These are phyloP conservation scores for Dromiciops gliroides DNA, from an alignment of 2,113 vertebrate genomes.

Conservation along the genomic window DNA sequence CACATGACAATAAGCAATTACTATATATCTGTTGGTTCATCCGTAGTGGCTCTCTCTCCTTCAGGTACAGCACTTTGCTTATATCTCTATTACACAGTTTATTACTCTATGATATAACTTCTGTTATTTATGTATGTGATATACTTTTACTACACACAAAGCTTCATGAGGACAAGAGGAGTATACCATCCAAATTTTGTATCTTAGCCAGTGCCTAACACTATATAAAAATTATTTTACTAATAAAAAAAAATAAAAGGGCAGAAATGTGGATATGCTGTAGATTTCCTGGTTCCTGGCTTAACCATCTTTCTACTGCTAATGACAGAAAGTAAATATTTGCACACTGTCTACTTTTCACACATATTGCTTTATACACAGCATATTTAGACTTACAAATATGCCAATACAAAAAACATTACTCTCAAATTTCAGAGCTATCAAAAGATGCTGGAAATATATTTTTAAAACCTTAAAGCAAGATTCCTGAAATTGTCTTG, in stretches of 20 bases:
- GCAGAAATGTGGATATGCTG: not conserved
- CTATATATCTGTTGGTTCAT: not conserved
- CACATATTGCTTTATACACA: not conserved
- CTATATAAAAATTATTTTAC: not conserved
- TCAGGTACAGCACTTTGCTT: not conserved
- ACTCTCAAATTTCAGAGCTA: not conserved
- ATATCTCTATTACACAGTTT: not conserved
- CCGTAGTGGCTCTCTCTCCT: not conserved
- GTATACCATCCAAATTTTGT: not conserved
- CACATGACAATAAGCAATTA: not conserved
- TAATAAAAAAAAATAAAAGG: slow-evolving; percentile 18
- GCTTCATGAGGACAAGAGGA: not conserved
- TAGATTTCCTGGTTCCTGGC: slow-evolving; percentile 1
- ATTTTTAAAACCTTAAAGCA: slow-evolving; percentile 5
- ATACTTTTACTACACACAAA: not conserved
- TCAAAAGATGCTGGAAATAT: slow-evolving; percentile 3
- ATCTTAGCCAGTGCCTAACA: not conserved
- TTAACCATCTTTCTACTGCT: not conserved
- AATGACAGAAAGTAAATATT: not conserved
- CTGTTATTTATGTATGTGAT: not conserved
- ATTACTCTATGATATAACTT: not conserved
- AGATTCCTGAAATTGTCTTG: slow-evolving; percentile 8
- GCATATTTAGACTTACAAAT: not conserved
- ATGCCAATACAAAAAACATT: not conserved
- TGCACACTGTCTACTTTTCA: not conserved